Evolutionary conservation across 2,797 vertebrate genomes (phyloP).

Genomic region (Gambelia wislizenii): DNA sequence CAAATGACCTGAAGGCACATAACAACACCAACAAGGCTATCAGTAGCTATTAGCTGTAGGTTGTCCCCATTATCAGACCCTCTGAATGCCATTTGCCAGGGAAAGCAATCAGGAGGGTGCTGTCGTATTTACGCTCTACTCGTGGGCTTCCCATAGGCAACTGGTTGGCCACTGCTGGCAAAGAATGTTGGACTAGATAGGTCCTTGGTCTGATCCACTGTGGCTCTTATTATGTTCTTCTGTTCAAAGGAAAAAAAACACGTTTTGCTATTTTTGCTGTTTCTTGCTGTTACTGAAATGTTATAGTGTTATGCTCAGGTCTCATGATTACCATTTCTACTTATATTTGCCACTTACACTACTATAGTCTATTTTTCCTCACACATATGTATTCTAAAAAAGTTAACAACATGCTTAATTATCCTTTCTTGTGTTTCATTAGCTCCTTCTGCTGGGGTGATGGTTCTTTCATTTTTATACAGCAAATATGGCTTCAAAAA

Average conservation of each 20-base stretch:
- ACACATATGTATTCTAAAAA: conserved; percentile 36
- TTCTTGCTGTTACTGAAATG: background rate
- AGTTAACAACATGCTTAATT: conserved; percentile 37
- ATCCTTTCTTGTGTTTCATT: conserved; percentile 23
- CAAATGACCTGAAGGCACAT: too few relatives aligned
- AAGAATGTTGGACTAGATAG: background rate
- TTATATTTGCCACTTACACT: conserved; percentile 11
- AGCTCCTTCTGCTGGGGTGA: conserved; percentile 33
- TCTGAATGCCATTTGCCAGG: background rate
- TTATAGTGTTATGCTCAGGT: background rate
- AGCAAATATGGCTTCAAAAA: conserved; percentile 4
- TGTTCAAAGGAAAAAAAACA: background rate
- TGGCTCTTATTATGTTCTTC: background rate
- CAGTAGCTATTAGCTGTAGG: background rate
- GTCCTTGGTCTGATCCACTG: background rate
- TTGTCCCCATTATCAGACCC: background rate
- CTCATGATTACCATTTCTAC: conserved; percentile 21
- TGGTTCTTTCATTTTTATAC: conserved; percentile 31
- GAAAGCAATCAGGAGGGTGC: background rate
- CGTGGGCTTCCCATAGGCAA: background rate
- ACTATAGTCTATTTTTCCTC: background rate
- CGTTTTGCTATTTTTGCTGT: background rate
- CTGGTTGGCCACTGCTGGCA: background rate
- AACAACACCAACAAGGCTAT: too few relatives aligned
- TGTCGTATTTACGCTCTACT: background rate